Base-by-base conservation (phyloP, 2,113 vertebrate species). In the Erythrocercus mccallii region DNA sequence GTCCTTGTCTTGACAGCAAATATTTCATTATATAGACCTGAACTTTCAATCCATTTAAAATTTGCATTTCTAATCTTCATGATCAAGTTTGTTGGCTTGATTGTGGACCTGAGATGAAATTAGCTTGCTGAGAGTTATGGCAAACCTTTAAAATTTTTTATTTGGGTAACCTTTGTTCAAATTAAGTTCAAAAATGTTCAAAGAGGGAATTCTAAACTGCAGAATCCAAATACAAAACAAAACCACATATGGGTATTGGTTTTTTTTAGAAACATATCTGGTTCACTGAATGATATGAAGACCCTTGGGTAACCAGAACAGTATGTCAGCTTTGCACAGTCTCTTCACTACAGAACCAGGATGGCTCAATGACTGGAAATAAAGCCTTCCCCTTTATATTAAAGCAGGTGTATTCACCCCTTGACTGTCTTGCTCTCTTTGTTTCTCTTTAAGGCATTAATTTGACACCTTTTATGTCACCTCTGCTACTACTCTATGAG, bases 231-330 rank as follows among this genome's bases (percentile, higher is more conserved):
- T 48, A 27, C 1, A 65, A 83, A 37, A 51, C 33, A 71, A 64
- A 64, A 33, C 0, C 18, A 0, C 7, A 27, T 2, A 9, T 1
- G 0, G 22, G 47, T 35, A 35, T 2, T 44, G 24, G 9, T 40
- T 64, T 77, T n/a, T 35, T 27, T 31, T 3, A 30, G 40, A 50
- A 66, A 74, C 9, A 60, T 47, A 37, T 33, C 8, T 65, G 18
- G 0, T 71, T 74, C 31, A 42, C 8, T 48, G 45, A 60, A n/a
- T 37, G 5, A 3, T 51, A 12, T 44, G 37, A 78, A 68, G 30
- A 53, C 9, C 20, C 19, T 19, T 24, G 4, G 3, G 10, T 48
- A 27, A 70, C 9, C 15, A 57, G 25, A 12, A 65, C 17, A 89
- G 28, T 25, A 37, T 45, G 37, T 13, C 12, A 70, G 15, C 7